Percentiles rank a stretch among this genome's conserved stretches.
These are phyloP conservation scores for Haliclona indistincta DNA, from an alignment of 37 sponge, comb jelly and placozoan species.

Conservation along the genomic window DNA sequence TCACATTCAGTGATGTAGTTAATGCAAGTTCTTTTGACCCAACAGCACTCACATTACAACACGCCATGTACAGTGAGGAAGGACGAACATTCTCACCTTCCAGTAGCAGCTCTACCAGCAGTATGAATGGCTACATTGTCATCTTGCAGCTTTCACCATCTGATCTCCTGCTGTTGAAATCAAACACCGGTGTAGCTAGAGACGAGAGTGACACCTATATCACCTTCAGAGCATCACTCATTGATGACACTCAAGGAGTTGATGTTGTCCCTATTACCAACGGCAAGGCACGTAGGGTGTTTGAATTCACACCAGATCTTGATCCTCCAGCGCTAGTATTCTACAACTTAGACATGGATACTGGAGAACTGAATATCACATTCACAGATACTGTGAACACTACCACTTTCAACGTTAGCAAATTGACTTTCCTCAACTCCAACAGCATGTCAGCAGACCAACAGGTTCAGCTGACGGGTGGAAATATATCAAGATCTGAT, in stretches of 20 bases:
- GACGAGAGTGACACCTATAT: slow-evolving; percentile 71
- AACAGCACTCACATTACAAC: slow-evolving; percentile 83
- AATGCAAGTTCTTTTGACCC: slow-evolving; percentile 65
- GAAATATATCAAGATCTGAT: slow-evolving; percentile 31
- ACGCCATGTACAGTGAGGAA: slow-evolving; percentile 21
- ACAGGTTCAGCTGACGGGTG: slow-evolving; percentile 49
- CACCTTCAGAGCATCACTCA: slow-evolving; percentile 73
- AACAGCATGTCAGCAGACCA: slow-evolving; percentile 1
- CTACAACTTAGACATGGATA: slow-evolving; percentile 78
- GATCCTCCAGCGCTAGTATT: slow-evolving; percentile 62
- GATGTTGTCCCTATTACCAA: slow-evolving; percentile 90
- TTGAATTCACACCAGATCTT: slow-evolving; percentile 65
- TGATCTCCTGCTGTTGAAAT: slow-evolving; percentile 83
- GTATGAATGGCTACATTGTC: slow-evolving; percentile 83
- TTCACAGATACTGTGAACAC: slow-evolving; percentile 92
- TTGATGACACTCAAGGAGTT: slow-evolving; percentile 76
- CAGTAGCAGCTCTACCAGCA: slow-evolving; percentile 51
- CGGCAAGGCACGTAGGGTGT: slow-evolving; percentile 63
- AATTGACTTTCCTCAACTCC: slow-evolving; percentile 27
- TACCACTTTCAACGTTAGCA: slow-evolving; percentile 60
- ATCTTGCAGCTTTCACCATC: slow-evolving; percentile 66
- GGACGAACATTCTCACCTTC: slow-evolving; percentile 66
- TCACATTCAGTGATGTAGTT: slow-evolving; percentile 92
- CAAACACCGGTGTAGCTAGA: slow-evolving; percentile 71
- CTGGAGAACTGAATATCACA: slow-evolving; percentile 53